phyloP scores from a whole-genome alignment of 2,888 invertebrate species.

The Galerucella pusilla region DNA sequence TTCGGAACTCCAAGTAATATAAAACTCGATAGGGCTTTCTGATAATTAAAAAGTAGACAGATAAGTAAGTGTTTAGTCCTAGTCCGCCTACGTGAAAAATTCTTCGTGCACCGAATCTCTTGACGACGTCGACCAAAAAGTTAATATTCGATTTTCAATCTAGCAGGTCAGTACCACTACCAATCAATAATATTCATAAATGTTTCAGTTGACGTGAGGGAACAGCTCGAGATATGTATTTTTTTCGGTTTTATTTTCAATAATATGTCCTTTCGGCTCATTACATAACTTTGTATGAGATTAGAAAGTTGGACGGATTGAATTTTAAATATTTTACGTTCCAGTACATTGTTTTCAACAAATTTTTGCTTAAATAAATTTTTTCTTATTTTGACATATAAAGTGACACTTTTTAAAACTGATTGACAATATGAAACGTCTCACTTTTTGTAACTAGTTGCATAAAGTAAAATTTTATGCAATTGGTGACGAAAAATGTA shows the following conservation, averaged over 20 bases:
- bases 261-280: neutral
- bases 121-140: conserved; percentile 28
- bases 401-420: no score
- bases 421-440: no score
- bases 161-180: conserved; percentile 30
- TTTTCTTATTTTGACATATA: no score
- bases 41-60: conserved; percentile 63
- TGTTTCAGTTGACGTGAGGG: conserved; percentile 19
- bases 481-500: no score
- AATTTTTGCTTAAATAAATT: neutral
- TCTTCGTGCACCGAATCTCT: conserved; percentile 42
- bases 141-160: conserved; percentile 45
- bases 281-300: neutral
- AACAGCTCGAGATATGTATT: conserved; percentile 5
- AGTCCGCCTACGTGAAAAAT: conserved; percentile 53
- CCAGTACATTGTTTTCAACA: neutral
- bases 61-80: conserved; percentile 57
- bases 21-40: conserved; percentile 62
- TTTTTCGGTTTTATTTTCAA: neutral
- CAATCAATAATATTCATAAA: conserved; percentile 38
- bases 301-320: neutral
- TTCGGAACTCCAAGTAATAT: conserved; percentile 52
- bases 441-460: no score
- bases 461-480: no score
- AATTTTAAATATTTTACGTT: neutral